phyloP scores from a whole-genome alignment of 1,140 invertebrate genomes.

The Sipha flava region DNA sequence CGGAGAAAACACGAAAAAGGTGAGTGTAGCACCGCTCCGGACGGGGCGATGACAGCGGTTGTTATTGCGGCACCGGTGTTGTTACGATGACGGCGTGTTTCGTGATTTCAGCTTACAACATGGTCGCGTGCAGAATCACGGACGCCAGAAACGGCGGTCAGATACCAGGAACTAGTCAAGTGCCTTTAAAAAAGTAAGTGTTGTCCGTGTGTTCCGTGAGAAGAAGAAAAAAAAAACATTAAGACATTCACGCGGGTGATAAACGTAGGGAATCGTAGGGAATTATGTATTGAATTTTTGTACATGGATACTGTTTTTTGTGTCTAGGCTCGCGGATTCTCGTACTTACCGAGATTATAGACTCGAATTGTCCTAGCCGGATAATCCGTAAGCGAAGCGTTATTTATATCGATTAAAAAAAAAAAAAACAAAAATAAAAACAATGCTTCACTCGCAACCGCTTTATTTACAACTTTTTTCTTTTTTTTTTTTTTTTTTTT shows the following conservation, averaged over 20 bases:
- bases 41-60: background rate
- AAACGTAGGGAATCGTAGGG: too few relatives aligned
- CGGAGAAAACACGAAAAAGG: conserved; percentile 95
- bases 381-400: conserved; percentile 37
- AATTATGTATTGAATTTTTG: background rate
- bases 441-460: conserved; percentile 20
- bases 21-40: conserved; percentile 45
- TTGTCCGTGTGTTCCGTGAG: background rate
- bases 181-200: conserved; percentile 97
- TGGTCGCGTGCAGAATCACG: conserved; percentile 90
- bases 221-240: too few relatives aligned
- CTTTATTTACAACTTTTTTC: background rate
- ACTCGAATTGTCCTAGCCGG: conserved; percentile 39
- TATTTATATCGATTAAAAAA: background rate
- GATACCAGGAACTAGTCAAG: conserved; percentile 78
- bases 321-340: conserved; percentile 40
- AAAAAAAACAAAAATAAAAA: background rate
- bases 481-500: background rate
- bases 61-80: too few relatives aligned
- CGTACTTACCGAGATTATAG: conserved; percentile 41
- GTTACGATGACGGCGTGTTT: too few relatives aligned
- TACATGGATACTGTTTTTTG: background rate
- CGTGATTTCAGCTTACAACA: conserved; percentile 74
- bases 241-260: too few relatives aligned
- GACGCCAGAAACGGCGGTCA: conserved; percentile 79